phyloP scores from a whole-genome alignment of 2,888 invertebrate genomes.

The Zaprionus lineosus region DNA sequence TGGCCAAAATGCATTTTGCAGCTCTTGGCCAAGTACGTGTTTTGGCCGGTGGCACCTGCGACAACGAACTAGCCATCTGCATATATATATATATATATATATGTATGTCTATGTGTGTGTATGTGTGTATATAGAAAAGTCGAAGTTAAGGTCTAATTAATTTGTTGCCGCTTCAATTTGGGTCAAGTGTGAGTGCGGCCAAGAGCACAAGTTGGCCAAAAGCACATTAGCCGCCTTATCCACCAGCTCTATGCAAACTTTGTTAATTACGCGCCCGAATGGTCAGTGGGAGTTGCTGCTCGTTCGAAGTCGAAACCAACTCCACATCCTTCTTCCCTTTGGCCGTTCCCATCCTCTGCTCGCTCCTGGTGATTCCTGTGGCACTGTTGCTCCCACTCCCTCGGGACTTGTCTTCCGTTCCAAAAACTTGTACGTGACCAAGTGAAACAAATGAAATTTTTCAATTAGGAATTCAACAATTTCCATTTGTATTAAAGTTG shows the following conservation, averaged over 20 bases:
- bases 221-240: conserved; percentile 1
- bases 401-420: no score
- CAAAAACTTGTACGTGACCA: no score
- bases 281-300: conserved; percentile 7
- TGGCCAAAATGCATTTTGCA: background rate
- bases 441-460: conserved; percentile 19
- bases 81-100: no score
- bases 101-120: no score
- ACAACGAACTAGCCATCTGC: no score
- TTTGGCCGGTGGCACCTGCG: background rate
- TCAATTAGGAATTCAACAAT: conserved; percentile 10
- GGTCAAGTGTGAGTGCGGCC: background rate
- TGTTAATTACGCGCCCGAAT: conserved; percentile 57
- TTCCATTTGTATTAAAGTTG: background rate
- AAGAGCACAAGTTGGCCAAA: conserved; percentile 10
- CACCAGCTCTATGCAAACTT: conserved; percentile 46
- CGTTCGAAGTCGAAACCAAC: no score
- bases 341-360: conserved; percentile 1
- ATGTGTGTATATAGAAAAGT: background rate
- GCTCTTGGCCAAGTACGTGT: background rate
- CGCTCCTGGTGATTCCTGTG: no score
- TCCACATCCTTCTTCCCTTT: background rate
- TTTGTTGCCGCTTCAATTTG: background rate
- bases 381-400: no score
- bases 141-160: conserved; percentile 14